Base-by-base conservation (phyloP, 2,888 invertebrate species). In the Hyppa rectilinea region DNA sequence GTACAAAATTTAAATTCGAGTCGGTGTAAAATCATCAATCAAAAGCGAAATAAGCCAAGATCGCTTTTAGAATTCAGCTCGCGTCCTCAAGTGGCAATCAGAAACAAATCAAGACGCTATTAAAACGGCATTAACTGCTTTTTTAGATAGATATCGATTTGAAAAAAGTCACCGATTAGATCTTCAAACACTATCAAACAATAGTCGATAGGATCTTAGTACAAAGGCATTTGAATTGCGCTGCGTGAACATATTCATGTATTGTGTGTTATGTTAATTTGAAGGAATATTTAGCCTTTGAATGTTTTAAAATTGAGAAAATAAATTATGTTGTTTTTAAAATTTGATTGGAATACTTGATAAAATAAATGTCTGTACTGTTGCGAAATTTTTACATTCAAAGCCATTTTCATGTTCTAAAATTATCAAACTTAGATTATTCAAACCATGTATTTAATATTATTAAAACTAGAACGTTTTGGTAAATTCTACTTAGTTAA, bases 31-130 rank as follows among this genome's bases (percentile, higher is more conserved):
- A 85, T 87, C 91, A 92, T 92, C 88, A 90, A 91, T 92, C 92
- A 92, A 88, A 88, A 82, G 85, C 75, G 72, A 86, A 89, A 91
- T 87, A 87, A 87, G 87, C 76, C 85, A 85, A 82, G 78, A 81
- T 83, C 83, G 83, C 75, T 83, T 84, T 85, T 83, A 84, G 85
- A 85, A 88, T 89, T 87, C 89, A 85, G 81, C 82, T 84, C 89
- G 87, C 90, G 88, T 91, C 89, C 87, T 88, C 85, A 85, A 85
- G 87, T 87, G 87, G 92, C 91, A 93, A 93, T 94, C 92, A 93
- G 92, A 92, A 93, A 90, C 90, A 91, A 93, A 94, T 94, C 93
- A 92, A 89, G 90, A 87, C 81, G 89, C 92, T 92, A 94, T 94
- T 94, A 94, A 93, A 94, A 91, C 91, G 83, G 90, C 94, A 94